Percentiles rank a stretch among this genome's conserved stretches.
Conservation (phyloP, 2,113 vertebrate genomes). For the Festucalex cinctus region DNA sequence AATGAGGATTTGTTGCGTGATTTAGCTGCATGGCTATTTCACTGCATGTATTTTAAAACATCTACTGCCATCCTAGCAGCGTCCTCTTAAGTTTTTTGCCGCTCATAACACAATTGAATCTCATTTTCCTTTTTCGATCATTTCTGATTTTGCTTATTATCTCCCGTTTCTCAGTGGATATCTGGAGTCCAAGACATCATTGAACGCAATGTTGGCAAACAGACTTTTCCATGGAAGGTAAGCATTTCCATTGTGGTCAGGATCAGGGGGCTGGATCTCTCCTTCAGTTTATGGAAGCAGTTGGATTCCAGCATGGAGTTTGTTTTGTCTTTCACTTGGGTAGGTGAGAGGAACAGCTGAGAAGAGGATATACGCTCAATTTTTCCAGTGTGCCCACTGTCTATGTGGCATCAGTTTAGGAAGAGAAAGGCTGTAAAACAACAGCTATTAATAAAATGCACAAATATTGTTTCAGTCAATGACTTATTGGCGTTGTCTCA, state of each 20-base stretch:
- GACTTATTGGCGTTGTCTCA: constrained; percentile 18
- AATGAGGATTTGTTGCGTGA: constrained; percentile 51
- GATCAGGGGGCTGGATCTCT: constrained; percentile 49
- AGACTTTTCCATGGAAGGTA: constrained; percentile 92
- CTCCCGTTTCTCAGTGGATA: constrained; percentile 71
- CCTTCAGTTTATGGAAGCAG: constrained; percentile 54
- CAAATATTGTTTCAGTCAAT: constrained; percentile 34
- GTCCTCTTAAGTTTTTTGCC: constrained; percentile 40
- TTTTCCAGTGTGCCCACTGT: constrained; percentile 50
- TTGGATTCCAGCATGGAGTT: constrained; percentile 50
- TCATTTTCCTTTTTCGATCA: constrained; percentile 35
- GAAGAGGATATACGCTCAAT: constrained; percentile 41
- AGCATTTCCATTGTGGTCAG: constrained; percentile 67
- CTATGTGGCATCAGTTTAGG: constrained; percentile 37
- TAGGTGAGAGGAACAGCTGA: constrained; percentile 60
- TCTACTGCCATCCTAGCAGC: constrained; percentile 10
- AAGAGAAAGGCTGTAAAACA: constrained; percentile 26
- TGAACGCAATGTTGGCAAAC: constrained; percentile 93
- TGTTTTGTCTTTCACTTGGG: constrained; percentile 58
- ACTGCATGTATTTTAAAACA: constrained; percentile 35
- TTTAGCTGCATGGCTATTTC: constrained; percentile 35
- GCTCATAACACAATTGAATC: constrained; percentile 30
- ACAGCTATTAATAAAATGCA: constrained; percentile 23
- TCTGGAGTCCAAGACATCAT: constrained; percentile 91
- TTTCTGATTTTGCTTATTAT: constrained; percentile 53